Conservation (phyloP, 2,888 invertebrate genomes). For the Automeris io region DNA sequence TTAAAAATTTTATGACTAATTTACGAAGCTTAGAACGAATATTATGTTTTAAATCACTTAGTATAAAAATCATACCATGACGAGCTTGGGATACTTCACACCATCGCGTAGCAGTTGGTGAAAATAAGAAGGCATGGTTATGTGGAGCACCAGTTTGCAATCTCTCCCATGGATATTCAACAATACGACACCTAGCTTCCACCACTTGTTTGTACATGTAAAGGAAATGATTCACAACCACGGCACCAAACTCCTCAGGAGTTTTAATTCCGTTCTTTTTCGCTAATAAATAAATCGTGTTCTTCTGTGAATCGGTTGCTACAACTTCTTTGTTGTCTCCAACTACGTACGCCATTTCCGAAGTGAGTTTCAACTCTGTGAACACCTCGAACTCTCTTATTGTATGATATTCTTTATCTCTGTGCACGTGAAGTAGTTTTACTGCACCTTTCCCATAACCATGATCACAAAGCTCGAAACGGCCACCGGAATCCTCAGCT, state of each 20-base stretch:
- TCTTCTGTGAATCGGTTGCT: conserved; percentile 90
- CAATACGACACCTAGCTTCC: conserved; percentile 81
- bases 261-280: conserved; percentile 86
- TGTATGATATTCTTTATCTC: conserved; percentile 80
- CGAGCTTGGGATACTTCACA: conserved; percentile 82
- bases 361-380: conserved; percentile 82
- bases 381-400: conserved; percentile 85
- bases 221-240: conserved; percentile 85
- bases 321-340: conserved; percentile 89
- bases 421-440: conserved; percentile 83
- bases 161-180: conserved; percentile 87
- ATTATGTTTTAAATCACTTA: not conserved
- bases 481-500: conserved; percentile 61
- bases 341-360: conserved; percentile 82
- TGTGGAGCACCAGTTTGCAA: conserved; percentile 76
- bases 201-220: conserved; percentile 85
- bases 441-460: conserved; percentile 87
- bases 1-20: not conserved
- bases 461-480: conserved; percentile 79
- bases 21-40: not conserved
- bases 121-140: conserved; percentile 86
- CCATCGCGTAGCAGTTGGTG: conserved; percentile 81
- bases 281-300: conserved; percentile 87
- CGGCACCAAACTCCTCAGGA: conserved; percentile 85
- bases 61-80: conserved; percentile 72